phyloP scores from a whole-genome alignment of 2,797 vertebrate genomes.

The Myotis myotis region DNA sequence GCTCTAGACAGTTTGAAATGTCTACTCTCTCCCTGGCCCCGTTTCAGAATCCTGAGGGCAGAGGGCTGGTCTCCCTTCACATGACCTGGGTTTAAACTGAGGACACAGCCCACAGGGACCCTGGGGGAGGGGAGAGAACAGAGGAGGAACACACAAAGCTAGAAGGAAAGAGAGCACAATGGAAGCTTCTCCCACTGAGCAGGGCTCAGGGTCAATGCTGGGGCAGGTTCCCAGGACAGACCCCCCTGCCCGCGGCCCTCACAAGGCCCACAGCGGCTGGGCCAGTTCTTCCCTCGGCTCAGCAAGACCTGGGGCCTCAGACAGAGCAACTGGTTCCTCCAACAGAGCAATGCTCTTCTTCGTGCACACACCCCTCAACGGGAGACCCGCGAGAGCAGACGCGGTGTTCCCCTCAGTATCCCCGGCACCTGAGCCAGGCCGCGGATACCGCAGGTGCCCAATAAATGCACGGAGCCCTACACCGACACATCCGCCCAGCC shows the following conservation, averaged over 20 bases:
- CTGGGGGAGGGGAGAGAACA: too few relatives aligned
- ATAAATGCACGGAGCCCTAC: not conserved
- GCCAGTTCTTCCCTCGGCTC: not conserved
- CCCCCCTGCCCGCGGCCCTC: not conserved
- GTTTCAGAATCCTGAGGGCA: not conserved
- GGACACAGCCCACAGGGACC: not conserved
- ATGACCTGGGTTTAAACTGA: not conserved
- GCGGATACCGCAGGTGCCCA: not conserved
- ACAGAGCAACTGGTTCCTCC: not conserved
- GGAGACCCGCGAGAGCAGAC: accelerated
- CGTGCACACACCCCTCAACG: accelerated
- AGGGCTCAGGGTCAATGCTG: too few relatives aligned
- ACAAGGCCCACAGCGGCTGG: accelerated
- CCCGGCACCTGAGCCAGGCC: not conserved
- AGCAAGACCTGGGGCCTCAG: not conserved
- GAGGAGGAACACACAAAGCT: not conserved
- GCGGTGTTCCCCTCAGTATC: accelerated
- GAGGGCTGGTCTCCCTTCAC: not conserved
- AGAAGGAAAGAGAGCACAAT: not conserved
- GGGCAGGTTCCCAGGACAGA: not conserved
- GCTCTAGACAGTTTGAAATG: not conserved
- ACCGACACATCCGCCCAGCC: accelerated
- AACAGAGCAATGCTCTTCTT: not conserved
- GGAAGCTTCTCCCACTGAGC: not conserved
- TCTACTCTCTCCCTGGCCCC: not conserved